Percentiles rank a stretch among this genome's conserved stretches.
phyloP scores from a whole-genome alignment of 2,113 vertebrate species.

The Tonatia bakeri region DNA sequence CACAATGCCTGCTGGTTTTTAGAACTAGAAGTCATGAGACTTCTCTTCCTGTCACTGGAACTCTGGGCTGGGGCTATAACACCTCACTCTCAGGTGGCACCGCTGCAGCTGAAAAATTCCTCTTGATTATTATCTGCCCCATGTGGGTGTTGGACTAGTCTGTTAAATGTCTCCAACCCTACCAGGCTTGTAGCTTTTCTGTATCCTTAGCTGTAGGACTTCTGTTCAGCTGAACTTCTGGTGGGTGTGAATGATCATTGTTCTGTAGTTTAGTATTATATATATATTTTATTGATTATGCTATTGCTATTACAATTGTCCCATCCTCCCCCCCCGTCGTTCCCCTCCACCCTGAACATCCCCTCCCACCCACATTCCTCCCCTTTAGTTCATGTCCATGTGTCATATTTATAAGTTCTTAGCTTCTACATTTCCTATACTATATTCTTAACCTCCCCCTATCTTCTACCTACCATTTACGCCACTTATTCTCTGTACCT shows the following conservation, averaged over 20 bases:
- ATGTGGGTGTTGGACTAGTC: background rate
- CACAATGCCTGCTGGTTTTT: background rate
- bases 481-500: no score
- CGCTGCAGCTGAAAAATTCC: background rate
- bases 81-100: background rate
- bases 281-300: no score
- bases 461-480: no score
- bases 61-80: background rate
- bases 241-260: background rate
- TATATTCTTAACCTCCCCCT: no score
- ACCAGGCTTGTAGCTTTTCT: background rate
- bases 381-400: no score
- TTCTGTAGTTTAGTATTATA: background rate
- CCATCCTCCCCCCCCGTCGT: no score
- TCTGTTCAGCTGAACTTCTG: background rate
- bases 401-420: no score
- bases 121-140: background rate
- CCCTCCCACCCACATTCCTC: no score
- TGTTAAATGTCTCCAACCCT: background rate
- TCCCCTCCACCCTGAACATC: no score
- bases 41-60: background rate
- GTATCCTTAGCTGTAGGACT: background rate
- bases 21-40: background rate
- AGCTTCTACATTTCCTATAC: no score
- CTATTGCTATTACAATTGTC: no score